phyloP scores from a whole-genome alignment of 2,888 invertebrate genomes.

The Agapetus fuscipes region DNA sequence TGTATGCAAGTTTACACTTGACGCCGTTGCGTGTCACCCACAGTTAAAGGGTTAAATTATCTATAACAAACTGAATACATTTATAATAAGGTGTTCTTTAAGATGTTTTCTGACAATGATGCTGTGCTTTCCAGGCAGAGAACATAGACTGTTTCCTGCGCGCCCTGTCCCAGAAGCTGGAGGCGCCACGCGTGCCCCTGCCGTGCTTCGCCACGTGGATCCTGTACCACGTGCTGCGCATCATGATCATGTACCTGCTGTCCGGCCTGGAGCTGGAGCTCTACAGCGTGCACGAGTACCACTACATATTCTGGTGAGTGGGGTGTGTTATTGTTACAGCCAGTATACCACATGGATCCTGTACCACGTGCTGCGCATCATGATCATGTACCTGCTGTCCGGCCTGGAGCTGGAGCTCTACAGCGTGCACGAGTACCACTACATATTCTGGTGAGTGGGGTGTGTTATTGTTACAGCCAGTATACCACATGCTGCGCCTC shows the following conservation, averaged over 20 bases:
- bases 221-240: conserved; percentile 81
- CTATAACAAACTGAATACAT: no score
- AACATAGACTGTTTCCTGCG: conserved; percentile 80
- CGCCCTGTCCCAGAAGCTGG: conserved; percentile 46
- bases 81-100: no score
- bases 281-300: conserved; percentile 92
- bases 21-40: no score
- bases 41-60: no score
- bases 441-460: conserved; percentile 88
- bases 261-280: conserved; percentile 93
- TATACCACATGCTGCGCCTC: no score
- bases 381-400: conserved; percentile 88
- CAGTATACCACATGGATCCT: conserved; percentile 95
- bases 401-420: conserved; percentile 95
- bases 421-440: conserved; percentile 92
- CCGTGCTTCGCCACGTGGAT: conserved; percentile 94
- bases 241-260: conserved; percentile 89
- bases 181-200: conserved; percentile 59
- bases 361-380: conserved; percentile 84
- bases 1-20: no score
- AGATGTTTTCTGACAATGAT: no score
- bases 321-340: conserved; percentile 6
- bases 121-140: conserved; percentile 71
- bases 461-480: no score
- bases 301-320: conserved; percentile 84